Evolutionary conservation across 2,113 vertebrate genomes (phyloP), one percentile per base, ranked within the genome.

Genomic region (Theristicus caerulescens): DNA sequence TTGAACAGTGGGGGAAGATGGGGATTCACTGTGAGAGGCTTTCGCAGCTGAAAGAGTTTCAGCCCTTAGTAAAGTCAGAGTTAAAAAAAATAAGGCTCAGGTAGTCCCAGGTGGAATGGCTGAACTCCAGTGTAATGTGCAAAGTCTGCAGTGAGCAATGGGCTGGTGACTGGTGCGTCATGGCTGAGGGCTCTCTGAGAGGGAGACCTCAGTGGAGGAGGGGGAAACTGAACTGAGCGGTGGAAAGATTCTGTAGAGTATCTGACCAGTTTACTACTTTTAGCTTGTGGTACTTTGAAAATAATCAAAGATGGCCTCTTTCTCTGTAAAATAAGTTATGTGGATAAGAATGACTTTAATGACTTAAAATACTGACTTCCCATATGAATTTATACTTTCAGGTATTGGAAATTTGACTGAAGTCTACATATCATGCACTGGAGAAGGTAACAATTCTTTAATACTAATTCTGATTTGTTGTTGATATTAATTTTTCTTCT

Each of bases 391-490:
- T 93, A 24, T 90, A 7, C 47, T 97, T 97, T 31, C 79, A 97
- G 97, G 67, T 86, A 13, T 9, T 86, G 81, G 88, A 72, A 85
- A 71, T 40, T 26, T 97, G 95, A 96, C 90, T 90, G 90, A 92
- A 94, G 82, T 20, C 59, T 72, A 1, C 70, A 0, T 94, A 77
- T 49, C 38, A 64, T 95, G 86, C 87, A 42, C 95, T 86, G 86
- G 62, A 86, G 94, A 86, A 96, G 84, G 95, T 96, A 89, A 93
- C 1, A 10, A 2, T 25, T 36, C 25, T 71, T 91, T 87, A 42
- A 88, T 82, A 3, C 24, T 78, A 6, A 25, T 82, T 85, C 61
- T 46, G 20, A 51, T 66, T 51, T 36, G 31, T 47, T 62, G 49
- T 10, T 58, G 49, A 22, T 81, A 10, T 1, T 74, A 3, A 49